Evolutionary conservation across 2,888 invertebrate genomes (phyloP).

Genomic region (Teleogryllus oceanicus): DNA sequence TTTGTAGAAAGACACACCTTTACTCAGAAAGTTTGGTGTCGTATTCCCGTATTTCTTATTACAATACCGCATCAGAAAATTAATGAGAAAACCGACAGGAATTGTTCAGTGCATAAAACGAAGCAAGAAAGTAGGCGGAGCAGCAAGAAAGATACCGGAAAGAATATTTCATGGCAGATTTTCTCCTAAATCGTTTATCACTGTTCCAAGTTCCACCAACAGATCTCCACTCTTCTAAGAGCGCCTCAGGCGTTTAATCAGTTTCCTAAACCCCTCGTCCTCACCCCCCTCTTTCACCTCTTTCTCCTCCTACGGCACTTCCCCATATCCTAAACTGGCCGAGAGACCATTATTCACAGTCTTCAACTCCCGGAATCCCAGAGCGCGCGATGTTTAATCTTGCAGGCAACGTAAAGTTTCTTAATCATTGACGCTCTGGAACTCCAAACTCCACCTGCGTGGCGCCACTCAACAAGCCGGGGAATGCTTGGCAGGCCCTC

Average conservation of each 20-base stretch:
- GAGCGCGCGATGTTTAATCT: not conserved
- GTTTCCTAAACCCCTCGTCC: not conserved
- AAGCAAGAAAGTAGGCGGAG: too few relatives aligned
- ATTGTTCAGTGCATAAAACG: too few relatives aligned
- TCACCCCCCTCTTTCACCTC: too few relatives aligned
- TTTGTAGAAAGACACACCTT: too few relatives aligned
- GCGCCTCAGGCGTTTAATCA: not conserved
- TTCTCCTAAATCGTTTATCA: too few relatives aligned
- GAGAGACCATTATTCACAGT: slow-evolving; percentile 1
- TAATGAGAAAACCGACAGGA: too few relatives aligned
- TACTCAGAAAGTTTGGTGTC: too few relatives aligned
- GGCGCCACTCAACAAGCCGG: not conserved
- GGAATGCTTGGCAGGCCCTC: not conserved
- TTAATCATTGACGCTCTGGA: not conserved
- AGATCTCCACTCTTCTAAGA: not conserved
- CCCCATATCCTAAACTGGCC: not conserved
- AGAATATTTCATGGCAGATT: too few relatives aligned
- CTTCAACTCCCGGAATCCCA: not conserved
- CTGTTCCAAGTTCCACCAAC: too few relatives aligned
- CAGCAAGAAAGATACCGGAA: too few relatives aligned
- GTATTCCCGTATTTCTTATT: too few relatives aligned
- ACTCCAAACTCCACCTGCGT: not conserved
- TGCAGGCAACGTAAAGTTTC: not conserved
- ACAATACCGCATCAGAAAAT: too few relatives aligned
- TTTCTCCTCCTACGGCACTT: not conserved